Evolutionary conservation across 2,888 invertebrate genomes (phyloP).

Genomic region (Meloe dianella): DNA sequence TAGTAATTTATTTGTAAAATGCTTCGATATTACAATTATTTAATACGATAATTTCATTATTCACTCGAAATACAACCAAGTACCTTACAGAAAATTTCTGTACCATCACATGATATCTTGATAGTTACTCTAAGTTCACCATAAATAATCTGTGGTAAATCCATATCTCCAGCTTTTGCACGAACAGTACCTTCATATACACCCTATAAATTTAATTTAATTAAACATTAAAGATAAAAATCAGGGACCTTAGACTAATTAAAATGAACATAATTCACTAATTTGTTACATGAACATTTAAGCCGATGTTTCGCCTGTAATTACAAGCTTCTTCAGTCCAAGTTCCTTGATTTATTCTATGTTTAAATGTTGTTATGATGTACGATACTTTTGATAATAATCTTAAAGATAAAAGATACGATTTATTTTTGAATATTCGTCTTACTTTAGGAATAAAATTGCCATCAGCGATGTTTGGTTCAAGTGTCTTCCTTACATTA

Average conservation of each 20-base stretch:
- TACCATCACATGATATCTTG: not conserved
- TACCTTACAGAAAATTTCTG: not conserved
- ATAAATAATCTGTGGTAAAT: not conserved
- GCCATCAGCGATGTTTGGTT: not conserved
- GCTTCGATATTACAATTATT: not conserved
- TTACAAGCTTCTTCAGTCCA: no score
- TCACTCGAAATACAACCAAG: not conserved
- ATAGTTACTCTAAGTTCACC: constrained; percentile 6
- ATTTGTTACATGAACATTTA: no score
- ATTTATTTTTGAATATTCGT: not conserved
- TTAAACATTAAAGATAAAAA: not conserved
- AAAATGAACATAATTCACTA: no score
- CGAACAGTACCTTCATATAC: not conserved
- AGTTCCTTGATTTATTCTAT: no score
- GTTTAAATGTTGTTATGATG: no score
- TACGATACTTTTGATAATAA: no score
- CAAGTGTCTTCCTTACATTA: not conserved
- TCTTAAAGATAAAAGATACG: no score
- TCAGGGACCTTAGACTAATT: no score
- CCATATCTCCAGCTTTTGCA: not conserved
- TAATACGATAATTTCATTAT: not conserved
- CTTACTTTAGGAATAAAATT: not conserved
- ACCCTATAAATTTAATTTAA: constrained; percentile 1
- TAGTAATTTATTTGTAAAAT: not conserved
- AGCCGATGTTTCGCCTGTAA: no score